phyloP scores from a whole-genome alignment of 1,140 invertebrate species.

The Micrasema longulum region DNA sequence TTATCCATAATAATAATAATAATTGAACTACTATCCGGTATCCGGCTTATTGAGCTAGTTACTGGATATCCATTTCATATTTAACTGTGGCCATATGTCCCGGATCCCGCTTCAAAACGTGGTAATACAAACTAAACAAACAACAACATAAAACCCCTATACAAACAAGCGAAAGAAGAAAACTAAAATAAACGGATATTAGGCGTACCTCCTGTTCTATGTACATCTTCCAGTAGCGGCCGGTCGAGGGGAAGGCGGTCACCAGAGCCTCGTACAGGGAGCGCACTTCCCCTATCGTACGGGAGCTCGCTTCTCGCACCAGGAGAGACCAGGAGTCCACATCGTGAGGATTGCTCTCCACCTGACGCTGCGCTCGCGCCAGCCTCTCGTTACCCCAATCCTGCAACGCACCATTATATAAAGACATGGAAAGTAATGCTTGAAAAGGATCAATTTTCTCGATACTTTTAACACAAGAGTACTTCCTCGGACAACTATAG shows the following conservation, averaged over 20 bases:
- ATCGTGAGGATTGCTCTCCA: slow-evolving; percentile 90
- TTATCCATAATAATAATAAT: too few relatives aligned
- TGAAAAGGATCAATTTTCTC: background rate
- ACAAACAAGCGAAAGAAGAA: background rate
- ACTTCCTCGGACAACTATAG: background rate
- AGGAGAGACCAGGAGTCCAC: slow-evolving; percentile 97
- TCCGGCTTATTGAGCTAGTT: too few relatives aligned
- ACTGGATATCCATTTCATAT: too few relatives aligned
- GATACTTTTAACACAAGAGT: background rate
- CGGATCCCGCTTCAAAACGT: too few relatives aligned
- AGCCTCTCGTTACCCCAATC: slow-evolving; percentile 90
- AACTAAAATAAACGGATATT: background rate
- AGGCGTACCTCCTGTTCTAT: slow-evolving; percentile 95
- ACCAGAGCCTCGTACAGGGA: slow-evolving; percentile 95
- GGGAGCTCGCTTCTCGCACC: slow-evolving; percentile 90
- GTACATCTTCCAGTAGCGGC: slow-evolving; percentile 98
- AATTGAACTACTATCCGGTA: too few relatives aligned
- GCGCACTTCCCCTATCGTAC: slow-evolving; percentile 91
- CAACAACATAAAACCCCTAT: background rate
- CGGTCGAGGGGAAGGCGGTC: slow-evolving; percentile 93
- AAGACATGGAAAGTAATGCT: background rate
- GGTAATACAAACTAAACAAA: too few relatives aligned
- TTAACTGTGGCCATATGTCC: too few relatives aligned
- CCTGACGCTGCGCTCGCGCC: slow-evolving; percentile 81
- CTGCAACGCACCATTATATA: slow-evolving; percentile 61